A percentile compares a stretch with the other conserved stretches of the same genome.
Evolutionary conservation across 2,797 vertebrate species (phyloP).

Genomic region (Vultur gryphus): DNA sequence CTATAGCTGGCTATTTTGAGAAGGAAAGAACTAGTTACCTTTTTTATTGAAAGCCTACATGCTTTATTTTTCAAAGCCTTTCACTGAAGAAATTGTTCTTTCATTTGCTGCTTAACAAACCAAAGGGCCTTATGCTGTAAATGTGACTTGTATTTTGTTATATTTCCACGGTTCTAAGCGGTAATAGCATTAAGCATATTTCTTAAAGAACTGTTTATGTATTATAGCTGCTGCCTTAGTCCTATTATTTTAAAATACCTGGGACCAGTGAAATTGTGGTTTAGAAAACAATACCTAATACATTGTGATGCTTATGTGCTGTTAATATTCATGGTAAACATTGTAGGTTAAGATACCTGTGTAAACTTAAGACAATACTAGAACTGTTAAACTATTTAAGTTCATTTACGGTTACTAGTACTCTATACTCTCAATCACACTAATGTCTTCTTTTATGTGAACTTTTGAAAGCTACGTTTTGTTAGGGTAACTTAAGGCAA

Average conservation of each 20-base stretch:
- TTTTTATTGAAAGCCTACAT: slow-evolving; percentile 54
- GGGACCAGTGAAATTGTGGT: slow-evolving; percentile 70
- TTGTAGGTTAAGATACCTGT: slow-evolving; percentile 11
- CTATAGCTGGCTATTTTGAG: slow-evolving; percentile 58
- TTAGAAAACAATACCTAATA: slow-evolving; percentile 45
- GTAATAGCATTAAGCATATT: slow-evolving; percentile 47
- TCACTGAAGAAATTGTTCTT: slow-evolving; percentile 66
- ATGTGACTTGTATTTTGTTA: slow-evolving; percentile 74
- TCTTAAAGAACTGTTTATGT: slow-evolving; percentile 55
- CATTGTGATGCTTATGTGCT: slow-evolving; percentile 57
- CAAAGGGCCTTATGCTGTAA: slow-evolving; percentile 78
- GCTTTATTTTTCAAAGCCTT: slow-evolving; percentile 69
- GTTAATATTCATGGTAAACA: slow-evolving; percentile 29
- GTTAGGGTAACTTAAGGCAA: slow-evolving; percentile 16
- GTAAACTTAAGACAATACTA: slow-evolving; percentile 32
- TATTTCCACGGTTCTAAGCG: slow-evolving; percentile 44
- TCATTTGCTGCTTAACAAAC: slow-evolving; percentile 75
- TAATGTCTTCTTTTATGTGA: slow-evolving; percentile 34
- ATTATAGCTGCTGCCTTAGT: slow-evolving; percentile 64
- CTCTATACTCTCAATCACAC: background rate
- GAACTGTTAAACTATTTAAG: slow-evolving; percentile 1
- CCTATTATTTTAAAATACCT: slow-evolving; percentile 67
- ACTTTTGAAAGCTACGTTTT: background rate
- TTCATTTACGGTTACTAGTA: background rate
- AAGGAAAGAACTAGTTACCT: slow-evolving; percentile 56